Evolutionary conservation across 2,113 vertebrate genomes (phyloP).

Genomic region (Coryphaenoides rupestris): DNA sequence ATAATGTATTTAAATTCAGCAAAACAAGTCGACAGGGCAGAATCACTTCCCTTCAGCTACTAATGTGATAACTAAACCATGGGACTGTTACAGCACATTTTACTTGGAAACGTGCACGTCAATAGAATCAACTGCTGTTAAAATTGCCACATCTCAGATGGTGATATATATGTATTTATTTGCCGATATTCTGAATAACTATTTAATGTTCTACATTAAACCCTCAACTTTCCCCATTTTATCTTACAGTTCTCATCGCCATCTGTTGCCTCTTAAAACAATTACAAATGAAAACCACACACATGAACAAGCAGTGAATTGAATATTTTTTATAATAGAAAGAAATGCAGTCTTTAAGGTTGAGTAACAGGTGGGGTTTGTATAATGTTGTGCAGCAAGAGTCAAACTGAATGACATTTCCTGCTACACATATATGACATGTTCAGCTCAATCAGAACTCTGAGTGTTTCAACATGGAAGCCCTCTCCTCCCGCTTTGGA

Average conservation of each 20-base stretch:
- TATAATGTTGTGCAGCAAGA: background rate
- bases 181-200: too few relatives aligned
- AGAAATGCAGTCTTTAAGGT: background rate
- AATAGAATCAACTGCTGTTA: too few relatives aligned
- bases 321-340: background rate
- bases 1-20: too few relatives aligned
- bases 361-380: background rate
- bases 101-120: too few relatives aligned
- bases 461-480: conserved; percentile 57
- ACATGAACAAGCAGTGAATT: background rate
- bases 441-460: conserved; percentile 41
- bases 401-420: background rate
- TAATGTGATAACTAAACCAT: too few relatives aligned
- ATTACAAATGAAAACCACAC: background rate
- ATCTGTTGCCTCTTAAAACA: background rate
- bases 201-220: too few relatives aligned
- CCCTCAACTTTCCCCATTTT: background rate
- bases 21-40: too few relatives aligned
- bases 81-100: too few relatives aligned
- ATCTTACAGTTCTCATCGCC: background rate
- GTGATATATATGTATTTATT: too few relatives aligned
- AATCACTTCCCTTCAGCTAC: too few relatives aligned
- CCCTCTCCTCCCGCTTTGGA: conserved; percentile 71
- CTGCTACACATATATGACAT: background rate
- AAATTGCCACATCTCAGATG: too few relatives aligned